Evolutionary conservation across 2,113 vertebrate genomes (phyloP).

Genomic region (Charina bottae): DNA sequence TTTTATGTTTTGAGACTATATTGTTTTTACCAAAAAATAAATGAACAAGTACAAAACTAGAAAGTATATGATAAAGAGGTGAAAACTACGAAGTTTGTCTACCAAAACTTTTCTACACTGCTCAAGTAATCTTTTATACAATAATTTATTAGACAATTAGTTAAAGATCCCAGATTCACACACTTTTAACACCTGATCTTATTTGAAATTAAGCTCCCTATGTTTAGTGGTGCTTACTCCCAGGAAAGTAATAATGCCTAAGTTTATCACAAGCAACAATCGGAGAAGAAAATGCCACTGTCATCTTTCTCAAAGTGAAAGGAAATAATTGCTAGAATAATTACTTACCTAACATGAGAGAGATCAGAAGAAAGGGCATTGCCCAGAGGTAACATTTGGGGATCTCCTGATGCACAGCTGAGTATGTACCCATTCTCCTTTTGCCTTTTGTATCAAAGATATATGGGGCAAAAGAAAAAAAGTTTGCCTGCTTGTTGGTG

Average conservation of each 20-base stretch:
- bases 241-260: not conserved
- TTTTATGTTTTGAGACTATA: not conserved
- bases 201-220: not conserved
- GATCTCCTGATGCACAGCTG: conserved; percentile 49
- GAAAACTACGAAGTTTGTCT: not conserved
- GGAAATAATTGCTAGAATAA: conserved; percentile 9
- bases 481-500: conserved; percentile 10
- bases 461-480: not conserved
- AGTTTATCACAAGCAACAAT: not conserved
- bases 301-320: conserved; percentile 3
- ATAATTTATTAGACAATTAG: not conserved
- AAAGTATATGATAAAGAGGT: conserved; percentile 8
- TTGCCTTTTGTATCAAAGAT: conserved; percentile 5
- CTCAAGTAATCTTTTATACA: not conserved
- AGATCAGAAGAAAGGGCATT: conserved; percentile 47
- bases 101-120: too few relatives aligned
- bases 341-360: conserved; percentile 61
- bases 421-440: conserved; percentile 22
- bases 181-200: not conserved
- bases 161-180: not conserved
- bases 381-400: conserved; percentile 36
- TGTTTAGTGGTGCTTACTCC: not conserved
- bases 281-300: not conserved
- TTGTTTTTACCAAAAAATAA: not conserved
- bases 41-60: not conserved